These are phyloP conservation scores for Tinea semifulvella DNA, from an alignment of 2,888 invertebrate genomes.

Conservation along the genomic window DNA sequence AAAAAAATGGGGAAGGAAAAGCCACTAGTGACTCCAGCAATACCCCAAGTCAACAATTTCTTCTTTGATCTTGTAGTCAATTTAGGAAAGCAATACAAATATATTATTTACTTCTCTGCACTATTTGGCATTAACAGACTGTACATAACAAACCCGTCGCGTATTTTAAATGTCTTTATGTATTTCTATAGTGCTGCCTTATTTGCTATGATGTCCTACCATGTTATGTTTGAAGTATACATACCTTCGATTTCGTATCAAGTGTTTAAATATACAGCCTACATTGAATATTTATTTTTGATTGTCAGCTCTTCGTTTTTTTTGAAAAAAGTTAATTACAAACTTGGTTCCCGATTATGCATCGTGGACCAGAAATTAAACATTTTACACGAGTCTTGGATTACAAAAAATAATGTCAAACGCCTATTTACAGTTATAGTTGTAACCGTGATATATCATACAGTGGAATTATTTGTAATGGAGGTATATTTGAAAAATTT, in stretches of 20 bases:
- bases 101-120: neutral
- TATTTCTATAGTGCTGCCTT: neutral
- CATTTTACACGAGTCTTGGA: neutral
- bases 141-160: neutral
- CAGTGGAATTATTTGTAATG: neutral
- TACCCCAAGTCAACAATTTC: neutral
- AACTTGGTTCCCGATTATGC: neutral
- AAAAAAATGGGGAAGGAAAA: too few relatives aligned
- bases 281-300: constrained; percentile 1
- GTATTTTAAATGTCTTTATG: neutral
- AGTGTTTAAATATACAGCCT: constrained; percentile 4
- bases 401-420: neutral
- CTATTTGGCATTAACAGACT: neutral
- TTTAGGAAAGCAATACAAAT: neutral
- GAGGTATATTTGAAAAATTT: neutral
- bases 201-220: neutral
- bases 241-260: neutral
- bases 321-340: constrained; percentile 2
- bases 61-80: neutral
- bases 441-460: neutral
- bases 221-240: neutral
- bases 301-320: neutral
- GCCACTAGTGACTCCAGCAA: too few relatives aligned
- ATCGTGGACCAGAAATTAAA: neutral
- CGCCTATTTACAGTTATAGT: neutral